Evolutionary conservation across 2,888 invertebrate species (phyloP), one percentile per base, ranked within the genome.

Genomic region (Masnerella sp.): DNA sequence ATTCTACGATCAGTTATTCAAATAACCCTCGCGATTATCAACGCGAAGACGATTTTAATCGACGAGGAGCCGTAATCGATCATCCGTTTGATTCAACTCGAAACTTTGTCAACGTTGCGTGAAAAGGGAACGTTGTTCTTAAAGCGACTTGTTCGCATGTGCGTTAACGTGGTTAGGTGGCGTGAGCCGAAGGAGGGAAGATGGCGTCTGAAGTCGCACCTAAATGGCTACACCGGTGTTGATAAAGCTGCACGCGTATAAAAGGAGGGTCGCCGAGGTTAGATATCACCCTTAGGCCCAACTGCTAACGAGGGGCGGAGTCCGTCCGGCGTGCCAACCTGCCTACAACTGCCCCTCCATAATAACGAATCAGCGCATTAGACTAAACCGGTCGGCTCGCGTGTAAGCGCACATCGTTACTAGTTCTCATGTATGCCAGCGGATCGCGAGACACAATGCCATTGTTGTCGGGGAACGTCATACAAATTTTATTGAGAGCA

Each of bases 301-400:
- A 80, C 79, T 80, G 81, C 84, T 84, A 83, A 84, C 84, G 79
- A 84, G 85, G 85, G 86, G 86, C 86, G 86, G 86, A 85, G 86
- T 83, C 71, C 76, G 32, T 58, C 54, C 51, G 47, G 67, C 72
- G 72, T 67, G 40, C 67, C 61, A 74, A 76, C 76, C 76, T 74
- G 76, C 76, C 76, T 76, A 61, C 73, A 69, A 67, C 72, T 74
- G 64, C 73, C 71, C 71, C 71, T 65, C 74, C 72, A 71, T 67
- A 69, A 56, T 74, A 69, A 61, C 47, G 56, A 64, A 75, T 38
- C 38, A 58, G 20, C 54, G 47, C 54, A 69, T 74, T 69, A 71
- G 62, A 59, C 43, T 51, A 65, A 72, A 76, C 68, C 61, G 71
- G 74, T 71, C 64, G 56, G 42, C 25, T 69, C 45, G 68, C 58